These are phyloP conservation scores for Sphenopsis melanotis DNA, from an alignment of 2,797 vertebrate species.

Conservation along the genomic window DNA sequence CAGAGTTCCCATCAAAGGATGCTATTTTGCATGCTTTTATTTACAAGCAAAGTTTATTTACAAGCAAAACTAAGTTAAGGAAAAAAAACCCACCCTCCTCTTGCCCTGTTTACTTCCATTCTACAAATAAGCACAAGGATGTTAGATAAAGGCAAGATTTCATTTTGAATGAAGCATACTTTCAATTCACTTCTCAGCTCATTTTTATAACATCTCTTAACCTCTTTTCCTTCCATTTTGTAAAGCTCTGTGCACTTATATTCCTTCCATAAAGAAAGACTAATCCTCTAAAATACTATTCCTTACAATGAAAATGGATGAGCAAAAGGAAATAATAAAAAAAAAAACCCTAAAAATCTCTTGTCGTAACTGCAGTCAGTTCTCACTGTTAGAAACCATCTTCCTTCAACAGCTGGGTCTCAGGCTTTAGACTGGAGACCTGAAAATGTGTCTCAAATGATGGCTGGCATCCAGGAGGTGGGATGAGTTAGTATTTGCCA, in stretches of 20 bases:
- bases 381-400: background rate
- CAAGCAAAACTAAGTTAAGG: background rate
- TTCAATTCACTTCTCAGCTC: background rate
- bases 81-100: background rate
- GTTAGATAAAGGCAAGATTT: background rate
- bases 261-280: background rate
- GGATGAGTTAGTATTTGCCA: background rate
- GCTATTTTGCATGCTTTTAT: background rate
- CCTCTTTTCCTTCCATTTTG: background rate
- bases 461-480: background rate
- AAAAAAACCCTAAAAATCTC: background rate
- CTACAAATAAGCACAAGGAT: background rate
- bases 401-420: background rate
- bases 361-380: background rate
- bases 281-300: background rate
- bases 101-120: background rate
- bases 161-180: fast-evolving
- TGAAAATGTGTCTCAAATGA: background rate
- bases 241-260: background rate
- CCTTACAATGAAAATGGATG: background rate
- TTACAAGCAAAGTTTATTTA: background rate
- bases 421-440: background rate
- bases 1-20: background rate
- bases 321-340: background rate
- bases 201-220: background rate